Base-by-base conservation (phyloP, 2,888 invertebrate species). In the Parochlus steinenii region DNA sequence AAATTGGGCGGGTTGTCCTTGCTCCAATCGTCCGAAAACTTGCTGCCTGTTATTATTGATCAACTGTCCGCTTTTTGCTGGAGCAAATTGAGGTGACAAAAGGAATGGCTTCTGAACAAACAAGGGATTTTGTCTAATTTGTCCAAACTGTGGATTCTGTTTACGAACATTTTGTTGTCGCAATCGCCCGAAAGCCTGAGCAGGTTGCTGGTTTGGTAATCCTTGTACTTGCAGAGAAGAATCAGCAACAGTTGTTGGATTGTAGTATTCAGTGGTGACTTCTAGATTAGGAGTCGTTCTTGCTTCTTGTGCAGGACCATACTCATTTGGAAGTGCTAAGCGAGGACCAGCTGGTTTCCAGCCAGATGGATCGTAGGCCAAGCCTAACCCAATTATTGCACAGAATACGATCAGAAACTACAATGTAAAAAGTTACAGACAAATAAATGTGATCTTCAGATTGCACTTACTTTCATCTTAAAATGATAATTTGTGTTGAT, bases 271-370 rank as follows among this genome's bases (percentile, higher is more conserved):
- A 25, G 18, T 36, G 2, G 14, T 24, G 8, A 17, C 2, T 24
- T 29, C 25, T 6, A n/a, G n/a, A 19, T 34, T 17, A 7, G 34
- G 18, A 10, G 17, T 17, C 5, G 5, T 25, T 6, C 25, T n/a
- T 25, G 10, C 7, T 17, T 32, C 24, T 11, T 16, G 5, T 10
- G 31, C 27, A n/a, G 31, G 6, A 24, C 36, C 24, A 29, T 31
- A 32, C n/a, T 22, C 32, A 11, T 26, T 12, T 11, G 12, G 61
- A n/a, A 62, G 39, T 17, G 47, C 44, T 31, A 62, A 58, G 4
- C 52, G 48, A 15, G 49, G 46, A 10, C 53, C 54, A 16, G 47
- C 45, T 8, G 62, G 61, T 22, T 52, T 55, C 57, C 56, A 62
- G 6, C 61, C 60, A 5, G 38, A 29, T 8, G 22, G 27, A 15